Evolutionary conservation across 2,888 invertebrate species (phyloP).

Genomic region (Epinotia ramella): DNA sequence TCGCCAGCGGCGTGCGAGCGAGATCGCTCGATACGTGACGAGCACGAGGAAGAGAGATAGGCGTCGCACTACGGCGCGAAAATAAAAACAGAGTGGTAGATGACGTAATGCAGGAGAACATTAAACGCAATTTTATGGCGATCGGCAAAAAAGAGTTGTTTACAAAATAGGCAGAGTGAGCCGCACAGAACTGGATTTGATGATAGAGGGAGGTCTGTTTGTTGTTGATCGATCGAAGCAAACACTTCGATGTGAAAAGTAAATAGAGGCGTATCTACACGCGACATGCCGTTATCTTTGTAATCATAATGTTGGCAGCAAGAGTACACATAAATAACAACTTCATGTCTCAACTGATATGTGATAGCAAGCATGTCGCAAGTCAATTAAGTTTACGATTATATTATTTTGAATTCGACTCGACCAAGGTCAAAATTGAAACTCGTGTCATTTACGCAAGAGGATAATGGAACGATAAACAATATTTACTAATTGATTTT

Average conservation of each 20-base stretch:
- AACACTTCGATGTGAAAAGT: conserved; percentile 31
- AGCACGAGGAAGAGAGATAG: conserved; percentile 67
- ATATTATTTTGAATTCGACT: conserved; percentile 31
- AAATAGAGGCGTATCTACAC: conserved; percentile 33
- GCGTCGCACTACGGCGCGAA: conserved; percentile 63
- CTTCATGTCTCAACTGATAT: conserved; percentile 30
- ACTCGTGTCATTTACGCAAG: conserved; percentile 38
- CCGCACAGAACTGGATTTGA: conserved; percentile 17
- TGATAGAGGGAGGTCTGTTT: conserved; percentile 22
- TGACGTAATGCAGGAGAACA: conserved; percentile 69
- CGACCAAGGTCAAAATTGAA: conserved; percentile 7
- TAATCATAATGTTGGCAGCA: conserved; percentile 48
- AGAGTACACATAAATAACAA: conserved; percentile 40
- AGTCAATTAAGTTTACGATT: conserved; percentile 25
- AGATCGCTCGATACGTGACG: conserved; percentile 64
- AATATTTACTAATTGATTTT: no score
- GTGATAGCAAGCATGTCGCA: conserved; percentile 13
- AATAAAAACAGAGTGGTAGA: conserved; percentile 70
- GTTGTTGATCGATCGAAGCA: conserved; percentile 16
- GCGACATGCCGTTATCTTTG: conserved; percentile 42
- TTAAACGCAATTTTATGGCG: conserved; percentile 69
- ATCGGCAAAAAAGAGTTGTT: conserved; percentile 58
- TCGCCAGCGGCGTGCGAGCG: conserved; percentile 77
- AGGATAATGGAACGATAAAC: conserved; percentile 34
- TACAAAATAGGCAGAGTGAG: conserved; percentile 44